Evolutionary conservation across 2,888 invertebrate species (phyloP).

Genomic region (Lamellibrachia columna): DNA sequence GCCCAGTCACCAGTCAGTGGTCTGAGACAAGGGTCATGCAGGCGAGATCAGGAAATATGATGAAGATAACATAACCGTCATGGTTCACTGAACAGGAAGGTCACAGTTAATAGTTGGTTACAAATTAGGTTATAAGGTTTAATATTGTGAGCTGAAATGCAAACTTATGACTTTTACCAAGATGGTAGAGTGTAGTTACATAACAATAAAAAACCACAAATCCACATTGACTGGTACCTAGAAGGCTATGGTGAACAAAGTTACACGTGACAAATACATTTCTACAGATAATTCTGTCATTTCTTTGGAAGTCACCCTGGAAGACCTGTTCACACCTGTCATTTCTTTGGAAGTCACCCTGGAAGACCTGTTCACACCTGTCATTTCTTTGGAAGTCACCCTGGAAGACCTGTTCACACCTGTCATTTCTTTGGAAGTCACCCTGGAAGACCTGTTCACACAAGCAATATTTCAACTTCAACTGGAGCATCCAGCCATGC

Average conservation of each 20-base stretch:
- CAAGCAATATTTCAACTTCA: no score
- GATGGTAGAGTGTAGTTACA: not conserved
- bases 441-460: no score
- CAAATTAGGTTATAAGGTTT: not conserved
- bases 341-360: not conserved
- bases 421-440: no score
- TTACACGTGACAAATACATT: not conserved
- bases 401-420: not conserved
- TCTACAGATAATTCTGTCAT: not conserved
- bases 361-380: not conserved
- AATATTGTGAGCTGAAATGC: not conserved
- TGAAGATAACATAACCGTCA: not conserved
- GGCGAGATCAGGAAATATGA: not conserved
- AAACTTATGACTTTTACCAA: not conserved
- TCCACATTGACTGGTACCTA: not conserved
- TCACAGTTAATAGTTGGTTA: not conserved
- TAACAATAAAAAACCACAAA: no score
- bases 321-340: no score
- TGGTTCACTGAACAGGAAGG: not conserved
- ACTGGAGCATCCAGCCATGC: no score
- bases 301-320: not conserved
- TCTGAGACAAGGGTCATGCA: not conserved
- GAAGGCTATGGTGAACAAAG: not conserved
- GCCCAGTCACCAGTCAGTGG: not conserved
- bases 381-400: not conserved